Conservation (phyloP, 1,140 invertebrate genomes). For the Adoxophyes honmai region DNA sequence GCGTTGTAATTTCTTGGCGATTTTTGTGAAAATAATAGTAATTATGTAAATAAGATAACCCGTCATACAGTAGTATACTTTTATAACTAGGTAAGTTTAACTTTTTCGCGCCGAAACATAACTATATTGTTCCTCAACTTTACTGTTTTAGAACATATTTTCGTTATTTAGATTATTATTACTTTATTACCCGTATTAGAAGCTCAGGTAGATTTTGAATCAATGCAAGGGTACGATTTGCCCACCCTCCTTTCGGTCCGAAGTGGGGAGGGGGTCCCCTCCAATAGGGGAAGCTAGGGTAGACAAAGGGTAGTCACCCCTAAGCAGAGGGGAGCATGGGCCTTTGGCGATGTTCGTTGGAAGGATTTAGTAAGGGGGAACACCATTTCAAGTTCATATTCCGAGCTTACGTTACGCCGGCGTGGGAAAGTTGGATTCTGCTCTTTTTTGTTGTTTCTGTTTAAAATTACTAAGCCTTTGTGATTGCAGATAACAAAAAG, state of each 20-base stretch:
- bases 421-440: constrained; percentile 33
- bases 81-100: neutral
- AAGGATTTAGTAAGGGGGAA: constrained; percentile 49
- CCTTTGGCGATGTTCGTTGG: constrained; percentile 56
- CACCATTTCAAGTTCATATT: constrained; percentile 61
- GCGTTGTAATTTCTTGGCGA: no score
- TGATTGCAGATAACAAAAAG: neutral
- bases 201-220: constrained; percentile 51
- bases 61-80: no score
- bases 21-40: no score
- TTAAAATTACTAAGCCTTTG: neutral
- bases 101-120: constrained; percentile 16
- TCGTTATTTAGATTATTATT: constrained; percentile 28
- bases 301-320: constrained; percentile 73
- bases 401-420: constrained; percentile 38
- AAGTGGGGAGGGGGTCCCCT: constrained; percentile 67
- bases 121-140: neutral
- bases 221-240: constrained; percentile 40
- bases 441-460: constrained; percentile 9
- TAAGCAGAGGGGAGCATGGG: constrained; percentile 62
- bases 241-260: constrained; percentile 55
- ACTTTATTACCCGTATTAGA: constrained; percentile 21
- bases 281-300: constrained; percentile 59
- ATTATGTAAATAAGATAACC: no score
- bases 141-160: neutral